Evolutionary conservation across 2,888 invertebrate species (phyloP), one percentile per base, ranked within the genome.

Genomic region (Syrista parreyssii): DNA sequence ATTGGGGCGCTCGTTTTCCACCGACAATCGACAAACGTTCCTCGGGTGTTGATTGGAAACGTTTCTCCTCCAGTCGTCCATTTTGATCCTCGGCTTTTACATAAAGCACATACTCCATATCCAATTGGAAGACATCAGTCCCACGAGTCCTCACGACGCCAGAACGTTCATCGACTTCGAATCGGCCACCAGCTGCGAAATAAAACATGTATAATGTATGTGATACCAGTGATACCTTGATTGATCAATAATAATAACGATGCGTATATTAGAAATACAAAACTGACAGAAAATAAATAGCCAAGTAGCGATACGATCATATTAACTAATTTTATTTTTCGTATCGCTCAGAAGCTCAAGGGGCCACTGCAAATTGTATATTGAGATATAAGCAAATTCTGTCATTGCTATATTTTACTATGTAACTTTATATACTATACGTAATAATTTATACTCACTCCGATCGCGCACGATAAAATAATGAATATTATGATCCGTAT

Each of bases 1-100:
- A 99, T 92, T 99, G 99, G 0, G 99, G 99, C 0, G 98, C 97
- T 68, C 99, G 94, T 90, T 98, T 98, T 79, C 99, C 99, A n/a
- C 98, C 99, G 33, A 98, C 97, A 89, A 99, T 98, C 82, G 97
- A 97, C 77, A 98, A 92, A 12, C 98, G 94, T 89, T 98, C 98
- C 91, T 98, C 98, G 23, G 96, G 96, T 12, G 98, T 98, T 12
- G 97, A 96, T 92, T 98, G 98, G 92, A 96, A 98, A 76, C 96
- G 93, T 76, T 96, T 94, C 90, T 98, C 98, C 87, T 97, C 97
- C n/a, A 97, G 95, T 83, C 97, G 95, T 30, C 98, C 98, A 90
- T 97, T 98, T 92, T 97, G 98, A 93, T 98, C 98, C 92, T 98
- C 98, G 1, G 98, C 98, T 92, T 98, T 98, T 78, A 98, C 98